Conservation (phyloP, 2,797 vertebrate genomes). For the Remorina albescens region DNA sequence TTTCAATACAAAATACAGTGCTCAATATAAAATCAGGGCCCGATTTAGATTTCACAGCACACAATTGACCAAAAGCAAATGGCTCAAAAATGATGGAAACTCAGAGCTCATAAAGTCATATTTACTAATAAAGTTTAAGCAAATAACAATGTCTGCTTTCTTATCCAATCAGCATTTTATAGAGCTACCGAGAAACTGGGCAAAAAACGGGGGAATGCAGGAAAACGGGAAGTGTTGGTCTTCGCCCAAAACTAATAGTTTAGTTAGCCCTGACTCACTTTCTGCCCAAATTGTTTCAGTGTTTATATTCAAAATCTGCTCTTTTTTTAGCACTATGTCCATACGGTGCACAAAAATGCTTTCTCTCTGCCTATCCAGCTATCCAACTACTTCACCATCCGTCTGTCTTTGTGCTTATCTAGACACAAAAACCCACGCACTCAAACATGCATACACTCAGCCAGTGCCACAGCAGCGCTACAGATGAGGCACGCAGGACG, state of each 20-base stretch:
- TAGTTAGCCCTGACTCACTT: slow-evolving; percentile 39
- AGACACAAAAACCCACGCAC: background rate
- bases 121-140: slow-evolving; percentile 59
- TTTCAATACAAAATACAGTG: slow-evolving; percentile 17
- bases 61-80: slow-evolving; percentile 41
- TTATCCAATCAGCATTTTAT: slow-evolving; percentile 58
- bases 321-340: background rate
- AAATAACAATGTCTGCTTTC: slow-evolving; percentile 59
- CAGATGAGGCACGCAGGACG: slow-evolving; percentile 24
- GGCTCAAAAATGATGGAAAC: slow-evolving; percentile 50
- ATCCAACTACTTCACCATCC: background rate
- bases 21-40: slow-evolving; percentile 37
- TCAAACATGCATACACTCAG: background rate
- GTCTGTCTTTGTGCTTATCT: slow-evolving; percentile 3
- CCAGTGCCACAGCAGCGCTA: background rate
- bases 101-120: slow-evolving; percentile 52
- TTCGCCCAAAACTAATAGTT: slow-evolving; percentile 60
- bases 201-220: slow-evolving; percentile 29
- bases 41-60: slow-evolving; percentile 42
- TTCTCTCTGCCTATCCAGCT: background rate
- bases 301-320: slow-evolving; percentile 32
- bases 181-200: slow-evolving; percentile 45
- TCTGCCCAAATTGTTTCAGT: slow-evolving; percentile 36
- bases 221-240: slow-evolving; percentile 46
- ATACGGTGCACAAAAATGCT: slow-evolving; percentile 17